phyloP scores from a whole-genome alignment of 2,888 invertebrate species.

The Scaptomyza tumidula region DNA sequence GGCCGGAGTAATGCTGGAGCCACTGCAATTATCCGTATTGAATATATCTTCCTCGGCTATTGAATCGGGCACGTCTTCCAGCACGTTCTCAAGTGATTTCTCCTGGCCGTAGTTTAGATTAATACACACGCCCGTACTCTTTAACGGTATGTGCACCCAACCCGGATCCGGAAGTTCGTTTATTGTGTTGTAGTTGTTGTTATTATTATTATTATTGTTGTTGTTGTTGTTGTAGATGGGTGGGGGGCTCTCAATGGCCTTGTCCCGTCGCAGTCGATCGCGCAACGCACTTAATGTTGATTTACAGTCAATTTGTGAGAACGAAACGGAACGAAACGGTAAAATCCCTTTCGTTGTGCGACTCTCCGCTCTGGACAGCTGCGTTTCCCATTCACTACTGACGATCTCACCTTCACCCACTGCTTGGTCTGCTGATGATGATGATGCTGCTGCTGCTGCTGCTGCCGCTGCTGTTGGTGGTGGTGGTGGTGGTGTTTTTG shows the following conservation, averaged over 20 bases:
- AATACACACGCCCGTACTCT: constrained; percentile 74
- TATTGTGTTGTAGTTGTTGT: constrained; percentile 44
- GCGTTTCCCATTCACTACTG: constrained; percentile 81
- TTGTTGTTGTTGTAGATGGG: constrained; percentile 49
- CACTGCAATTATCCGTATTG: constrained; percentile 63
- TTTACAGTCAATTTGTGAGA: constrained; percentile 92
- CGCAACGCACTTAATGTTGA: constrained; percentile 82
- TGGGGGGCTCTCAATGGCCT: constrained; percentile 77
- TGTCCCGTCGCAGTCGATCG: constrained; percentile 81
- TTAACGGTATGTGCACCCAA: constrained; percentile 80
- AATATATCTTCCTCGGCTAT: constrained; percentile 82
- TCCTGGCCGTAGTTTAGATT: constrained; percentile 79
- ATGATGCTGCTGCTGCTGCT: constrained; percentile 36
- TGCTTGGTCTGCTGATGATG: constrained; percentile 38
- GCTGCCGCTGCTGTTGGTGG: constrained; percentile 1
- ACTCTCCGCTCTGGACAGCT: constrained; percentile 87
- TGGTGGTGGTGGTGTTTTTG: constrained; percentile 74
- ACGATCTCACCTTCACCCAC: constrained; percentile 32
- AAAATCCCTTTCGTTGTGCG: constrained; percentile 86
- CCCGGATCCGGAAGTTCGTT: constrained; percentile 61
- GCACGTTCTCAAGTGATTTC: constrained; percentile 77
- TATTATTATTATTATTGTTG: constrained; percentile 45
- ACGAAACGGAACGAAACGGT: constrained; percentile 93
- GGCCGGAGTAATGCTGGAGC: constrained; percentile 42
- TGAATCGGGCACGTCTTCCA: constrained; percentile 76